Evolutionary conservation across 2,113 vertebrate genomes (phyloP).

Genomic region (Hippocampus mohnikei): DNA sequence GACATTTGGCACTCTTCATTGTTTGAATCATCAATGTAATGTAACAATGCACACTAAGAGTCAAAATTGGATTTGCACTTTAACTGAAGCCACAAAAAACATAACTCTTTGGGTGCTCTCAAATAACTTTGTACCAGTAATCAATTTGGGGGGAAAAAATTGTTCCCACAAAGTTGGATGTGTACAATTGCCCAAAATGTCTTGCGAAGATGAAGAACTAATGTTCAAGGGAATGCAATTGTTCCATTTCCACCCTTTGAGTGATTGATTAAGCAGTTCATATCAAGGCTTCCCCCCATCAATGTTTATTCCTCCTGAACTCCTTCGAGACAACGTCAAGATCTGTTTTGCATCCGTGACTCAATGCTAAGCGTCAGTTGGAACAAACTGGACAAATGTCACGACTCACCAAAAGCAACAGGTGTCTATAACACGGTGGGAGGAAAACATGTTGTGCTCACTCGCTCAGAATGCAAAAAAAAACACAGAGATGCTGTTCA

Average conservation of each 20-base stretch:
- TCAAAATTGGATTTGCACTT: too few relatives aligned
- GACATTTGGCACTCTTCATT: too few relatives aligned
- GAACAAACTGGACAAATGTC: background rate
- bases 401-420: conserved; percentile 14
- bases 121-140: too few relatives aligned
- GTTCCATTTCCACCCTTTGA: background rate
- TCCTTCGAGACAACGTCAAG: background rate
- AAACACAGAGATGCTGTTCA: conserved; percentile 11
- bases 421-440: conserved; percentile 21
- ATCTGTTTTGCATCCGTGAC: background rate
- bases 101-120: too few relatives aligned
- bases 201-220: background rate
- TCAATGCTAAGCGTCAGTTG: background rate
- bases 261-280: background rate
- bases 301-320: background rate
- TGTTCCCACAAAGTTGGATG: too few relatives aligned
- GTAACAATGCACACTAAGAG: too few relatives aligned
- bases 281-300: background rate
- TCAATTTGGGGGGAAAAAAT: too few relatives aligned
- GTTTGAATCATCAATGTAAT: too few relatives aligned
- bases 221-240: background rate
- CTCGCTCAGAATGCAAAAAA: conserved; percentile 16
- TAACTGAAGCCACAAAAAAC: too few relatives aligned
- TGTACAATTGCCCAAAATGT: background rate
- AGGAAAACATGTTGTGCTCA: conserved; percentile 54